Base-by-base conservation (phyloP, 1,140 invertebrate genomes). In the Aplysia californica region DNA sequence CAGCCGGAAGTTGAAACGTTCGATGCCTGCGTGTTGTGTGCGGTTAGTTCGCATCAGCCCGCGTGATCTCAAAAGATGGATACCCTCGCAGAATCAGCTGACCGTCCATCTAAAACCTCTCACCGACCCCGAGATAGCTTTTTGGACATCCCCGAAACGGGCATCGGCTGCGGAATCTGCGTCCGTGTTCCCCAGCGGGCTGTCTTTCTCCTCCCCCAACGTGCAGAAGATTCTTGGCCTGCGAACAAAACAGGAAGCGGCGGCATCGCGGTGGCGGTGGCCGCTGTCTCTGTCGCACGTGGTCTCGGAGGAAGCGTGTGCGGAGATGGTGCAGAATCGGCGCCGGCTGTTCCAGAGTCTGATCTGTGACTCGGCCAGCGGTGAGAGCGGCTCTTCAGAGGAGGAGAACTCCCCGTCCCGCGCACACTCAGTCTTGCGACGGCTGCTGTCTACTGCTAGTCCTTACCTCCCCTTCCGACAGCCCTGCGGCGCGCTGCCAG, bases 231-330 rank as follows among this genome's bases (percentile, higher is more conserved):
- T 86, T 4, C 79, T 87, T 4, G 86, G 86, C 0, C 67, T 87
- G 67, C 84, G 81, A 78, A 83, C 80, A 26, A 76, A 80, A 66
- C 33, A 55, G 3, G 41, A 44, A 2, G 20, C 56, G 21, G 31
- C 65, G 23, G 6, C 44, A 26, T 36, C 23, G 6, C 26, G n/a
- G 6, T 10, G 15, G 23, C n/a, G n/a, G n/a, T n/a, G n/a, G n/a
- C n/a, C n/a, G n/a, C n/a, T n/a, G n/a, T n/a, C n/a, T n/a, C n/a
- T n/a, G n/a, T n/a, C n/a, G n/a, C n/a, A n/a, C n/a, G n/a, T n/a
- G n/a, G 81, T 86, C 41, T 86, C 85, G n/a, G 85, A 86, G 64
- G 81, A 85, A 36, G 73, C 80, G 1, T 81, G 79, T 72, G 83
- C 81, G 18, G 85, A 86, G 66, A 70, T 81, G 10, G 78, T 79